A percentile compares a stretch with the other conserved stretches of the same genome.
These are phyloP conservation scores for Teleiodes luculella DNA, from an alignment of 2,888 invertebrate species.

Conservation along the genomic window DNA sequence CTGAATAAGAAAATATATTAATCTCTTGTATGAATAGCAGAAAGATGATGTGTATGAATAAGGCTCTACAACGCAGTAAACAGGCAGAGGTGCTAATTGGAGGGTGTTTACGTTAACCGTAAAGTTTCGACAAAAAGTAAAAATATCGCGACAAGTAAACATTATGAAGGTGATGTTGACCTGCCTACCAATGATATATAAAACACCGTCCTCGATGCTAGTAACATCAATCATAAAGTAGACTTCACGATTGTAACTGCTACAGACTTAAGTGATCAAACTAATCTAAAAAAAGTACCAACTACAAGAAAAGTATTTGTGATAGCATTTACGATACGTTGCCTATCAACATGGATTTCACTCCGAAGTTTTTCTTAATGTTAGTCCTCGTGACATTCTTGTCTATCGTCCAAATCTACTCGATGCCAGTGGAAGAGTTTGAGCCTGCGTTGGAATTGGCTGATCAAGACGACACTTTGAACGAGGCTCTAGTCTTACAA, in stretches of 20 bases:
- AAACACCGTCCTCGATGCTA: not conserved
- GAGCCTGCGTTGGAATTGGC: not conserved
- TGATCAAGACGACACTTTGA: not conserved
- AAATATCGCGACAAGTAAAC: not conserved
- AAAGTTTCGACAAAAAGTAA: not conserved
- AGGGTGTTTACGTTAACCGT: not conserved
- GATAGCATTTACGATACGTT: not conserved
- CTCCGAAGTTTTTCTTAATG: not conserved
- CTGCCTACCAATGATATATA: not conserved
- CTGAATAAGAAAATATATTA: too few relatives aligned
- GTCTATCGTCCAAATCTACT: not conserved
- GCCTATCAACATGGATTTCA: not conserved
- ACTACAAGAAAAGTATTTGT: not conserved
- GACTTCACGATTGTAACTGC: not conserved
- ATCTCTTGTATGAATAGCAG: too few relatives aligned
- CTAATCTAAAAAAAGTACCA: too few relatives aligned
- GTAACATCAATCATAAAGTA: not conserved
- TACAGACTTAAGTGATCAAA: too few relatives aligned
- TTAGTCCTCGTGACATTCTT: not conserved
- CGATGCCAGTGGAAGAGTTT: not conserved
- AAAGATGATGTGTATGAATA: not conserved
- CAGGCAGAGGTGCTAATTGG: not conserved
- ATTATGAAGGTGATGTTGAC: not conserved
- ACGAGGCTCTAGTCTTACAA: not conserved
- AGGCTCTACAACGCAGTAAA: not conserved